Evolutionary conservation across 1,140 invertebrate species (phyloP).

Genomic region (Temnothorax nylanderi): DNA sequence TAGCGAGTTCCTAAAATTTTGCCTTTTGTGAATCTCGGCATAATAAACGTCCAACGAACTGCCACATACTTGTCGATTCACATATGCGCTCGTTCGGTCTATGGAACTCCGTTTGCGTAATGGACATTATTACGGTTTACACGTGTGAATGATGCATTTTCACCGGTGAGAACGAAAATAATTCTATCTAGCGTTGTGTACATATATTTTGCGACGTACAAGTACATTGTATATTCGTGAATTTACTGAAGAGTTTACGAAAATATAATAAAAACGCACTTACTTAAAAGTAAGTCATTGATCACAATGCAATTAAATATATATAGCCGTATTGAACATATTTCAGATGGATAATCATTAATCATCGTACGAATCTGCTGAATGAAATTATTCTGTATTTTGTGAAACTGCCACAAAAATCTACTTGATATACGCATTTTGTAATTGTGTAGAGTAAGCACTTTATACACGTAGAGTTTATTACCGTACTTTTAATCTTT

Average conservation of each 20-base stretch:
- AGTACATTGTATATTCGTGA: background rate
- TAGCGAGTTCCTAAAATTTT: slow-evolving; percentile 43
- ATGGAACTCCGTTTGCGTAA: slow-evolving; percentile 41
- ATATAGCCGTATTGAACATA: background rate
- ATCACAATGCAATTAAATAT: slow-evolving; percentile 25
- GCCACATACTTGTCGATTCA: slow-evolving; percentile 50
- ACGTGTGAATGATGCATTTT: slow-evolving; percentile 21
- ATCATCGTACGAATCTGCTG: background rate
- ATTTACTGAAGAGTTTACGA: background rate
- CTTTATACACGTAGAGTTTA: background rate
- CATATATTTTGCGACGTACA: slow-evolving; percentile 11
- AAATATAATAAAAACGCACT: slow-evolving; percentile 11
- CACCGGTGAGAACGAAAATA: slow-evolving; percentile 4
- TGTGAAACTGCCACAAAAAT: slow-evolving; percentile 25
- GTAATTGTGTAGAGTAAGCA: slow-evolving; percentile 2
- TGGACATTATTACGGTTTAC: slow-evolving; percentile 12
- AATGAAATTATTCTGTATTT: slow-evolving; percentile 21
- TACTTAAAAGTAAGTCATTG: background rate
- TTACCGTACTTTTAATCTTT: background rate
- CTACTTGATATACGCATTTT: background rate
- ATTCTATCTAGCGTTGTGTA: slow-evolving; percentile 14
- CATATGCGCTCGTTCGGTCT: slow-evolving; percentile 27
- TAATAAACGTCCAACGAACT: slow-evolving; percentile 65
- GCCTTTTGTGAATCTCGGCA: slow-evolving; percentile 46
- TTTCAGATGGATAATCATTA: slow-evolving; percentile 11